Conservation (phyloP, 2,113 vertebrate genomes). For the Corythoichthys intestinalis region DNA sequence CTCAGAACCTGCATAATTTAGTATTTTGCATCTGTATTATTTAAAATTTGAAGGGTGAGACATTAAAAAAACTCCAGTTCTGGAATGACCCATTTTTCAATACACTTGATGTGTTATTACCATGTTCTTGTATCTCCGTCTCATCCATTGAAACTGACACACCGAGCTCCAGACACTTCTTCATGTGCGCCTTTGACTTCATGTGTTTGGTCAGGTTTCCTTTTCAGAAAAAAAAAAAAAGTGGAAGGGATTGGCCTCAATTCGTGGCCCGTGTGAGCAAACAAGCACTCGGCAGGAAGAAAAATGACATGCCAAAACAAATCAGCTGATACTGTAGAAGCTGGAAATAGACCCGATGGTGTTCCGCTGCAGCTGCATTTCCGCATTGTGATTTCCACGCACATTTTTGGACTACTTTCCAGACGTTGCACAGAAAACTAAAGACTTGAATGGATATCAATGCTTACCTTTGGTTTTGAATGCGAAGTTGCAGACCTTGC, state of each 20-base stretch:
- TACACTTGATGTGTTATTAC: conserved; percentile 60
- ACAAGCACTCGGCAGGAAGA: background rate
- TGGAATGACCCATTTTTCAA: background rate
- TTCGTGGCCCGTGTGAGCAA: background rate
- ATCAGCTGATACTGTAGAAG: background rate
- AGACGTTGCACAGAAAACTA: background rate
- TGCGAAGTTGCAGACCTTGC: conserved; percentile 97
- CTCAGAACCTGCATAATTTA: no score
- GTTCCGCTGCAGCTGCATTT: conserved; percentile 10
- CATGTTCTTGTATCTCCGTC: conserved; percentile 87
- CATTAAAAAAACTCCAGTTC: no score
- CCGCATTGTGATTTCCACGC: background rate
- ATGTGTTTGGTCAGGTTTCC: conserved; percentile 99
- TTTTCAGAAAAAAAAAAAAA: conserved; percentile 40
- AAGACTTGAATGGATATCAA: background rate
- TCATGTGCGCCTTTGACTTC: conserved; percentile 99
- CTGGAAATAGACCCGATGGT: conserved; percentile 13
- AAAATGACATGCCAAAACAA: background rate
- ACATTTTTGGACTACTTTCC: background rate
- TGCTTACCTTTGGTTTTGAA: conserved; percentile 98
- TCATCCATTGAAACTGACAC: conserved; percentile 92
- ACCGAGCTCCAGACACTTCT: conserved; percentile 96
- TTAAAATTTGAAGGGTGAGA: no score
- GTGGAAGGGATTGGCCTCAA: background rate
- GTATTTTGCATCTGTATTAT: no score